Base-by-base conservation (phyloP, 2,113 vertebrate genomes). In the Ia io region DNA sequence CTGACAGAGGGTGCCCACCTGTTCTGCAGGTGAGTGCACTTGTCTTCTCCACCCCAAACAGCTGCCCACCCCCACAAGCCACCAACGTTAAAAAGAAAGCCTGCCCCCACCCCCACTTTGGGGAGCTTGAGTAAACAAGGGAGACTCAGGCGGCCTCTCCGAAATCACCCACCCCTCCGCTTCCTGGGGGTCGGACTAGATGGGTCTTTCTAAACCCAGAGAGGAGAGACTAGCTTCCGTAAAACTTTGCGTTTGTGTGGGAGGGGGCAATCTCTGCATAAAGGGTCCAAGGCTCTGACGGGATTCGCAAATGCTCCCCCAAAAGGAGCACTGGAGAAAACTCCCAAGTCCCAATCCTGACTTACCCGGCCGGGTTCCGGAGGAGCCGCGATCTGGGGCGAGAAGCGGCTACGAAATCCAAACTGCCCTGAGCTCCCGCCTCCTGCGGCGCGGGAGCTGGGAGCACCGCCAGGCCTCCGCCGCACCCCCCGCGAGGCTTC, bases 311-410 rank as follows among this genome's bases (percentile, higher is more conserved):
- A 44, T 11, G 73, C 25, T 63, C n/a, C 42, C 40, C 3, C 25
- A 28, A 47, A 44, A 53, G 25, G 12, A 5, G 20, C 42, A 1
- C 42, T 0, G 6, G 25, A 59, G 22, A 32, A 67, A 88, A 80
- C 35, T 14, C 67, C 8, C 0, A 79, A 71, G 86, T 23, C 59
- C 42, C 51, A 1, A 7, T 12, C 47, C 22, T 1, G 16, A 13
- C 30, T 79, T 35, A 22, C 44, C 10, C 10, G 13, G 13, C 20
- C 3, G 18, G 0, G 25, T 0, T 0, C 63, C 1, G 25, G 53
- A 47, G 22, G 47, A 22, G 47, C 20, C 3, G 28, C 56, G 13
- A n/a, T 13, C 30, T 1, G 6, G 67, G 30, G 4, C 30, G 14
- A n/a, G 65, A 12, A 25, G 6, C 5, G 3, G 25, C 10, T 32